phyloP scores from a whole-genome alignment of 2,113 vertebrate genomes.

The Pluvialis apricaria region DNA sequence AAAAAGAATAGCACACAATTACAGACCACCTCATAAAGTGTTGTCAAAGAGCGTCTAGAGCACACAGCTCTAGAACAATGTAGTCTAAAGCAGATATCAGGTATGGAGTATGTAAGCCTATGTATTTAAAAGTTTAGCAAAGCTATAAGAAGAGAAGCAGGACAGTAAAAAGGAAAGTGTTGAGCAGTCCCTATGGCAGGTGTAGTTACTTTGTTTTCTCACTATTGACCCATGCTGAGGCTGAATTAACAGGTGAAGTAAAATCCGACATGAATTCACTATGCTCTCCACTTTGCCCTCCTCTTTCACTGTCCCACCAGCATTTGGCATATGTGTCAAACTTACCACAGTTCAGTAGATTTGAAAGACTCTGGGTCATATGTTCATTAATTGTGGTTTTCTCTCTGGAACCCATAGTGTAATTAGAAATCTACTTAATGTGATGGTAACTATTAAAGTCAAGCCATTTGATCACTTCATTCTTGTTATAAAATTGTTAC shows the following conservation, averaged over 20 bases:
- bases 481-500: slow-evolving; percentile 46
- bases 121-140: background rate
- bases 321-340: background rate
- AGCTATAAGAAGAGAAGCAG: background rate
- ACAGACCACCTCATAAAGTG: background rate
- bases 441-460: slow-evolving; percentile 47
- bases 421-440: slow-evolving; percentile 62
- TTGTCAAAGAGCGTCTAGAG: background rate
- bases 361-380: slow-evolving; percentile 39
- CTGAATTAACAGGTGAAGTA: background rate
- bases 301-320: background rate
- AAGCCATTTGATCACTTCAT: slow-evolving; percentile 23
- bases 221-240: background rate
- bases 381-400: slow-evolving; percentile 50
- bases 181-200: background rate
- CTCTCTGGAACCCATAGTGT: slow-evolving; percentile 31
- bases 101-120: background rate
- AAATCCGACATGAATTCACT: background rate
- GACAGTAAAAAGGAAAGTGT: background rate
- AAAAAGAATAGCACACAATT: background rate
- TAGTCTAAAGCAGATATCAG: background rate
- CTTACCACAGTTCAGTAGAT: slow-evolving; percentile 21
- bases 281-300: background rate
- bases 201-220: background rate
- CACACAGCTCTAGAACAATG: background rate